Conservation (phyloP, 2,888 invertebrate species). For the Furcula furcula region DNA sequence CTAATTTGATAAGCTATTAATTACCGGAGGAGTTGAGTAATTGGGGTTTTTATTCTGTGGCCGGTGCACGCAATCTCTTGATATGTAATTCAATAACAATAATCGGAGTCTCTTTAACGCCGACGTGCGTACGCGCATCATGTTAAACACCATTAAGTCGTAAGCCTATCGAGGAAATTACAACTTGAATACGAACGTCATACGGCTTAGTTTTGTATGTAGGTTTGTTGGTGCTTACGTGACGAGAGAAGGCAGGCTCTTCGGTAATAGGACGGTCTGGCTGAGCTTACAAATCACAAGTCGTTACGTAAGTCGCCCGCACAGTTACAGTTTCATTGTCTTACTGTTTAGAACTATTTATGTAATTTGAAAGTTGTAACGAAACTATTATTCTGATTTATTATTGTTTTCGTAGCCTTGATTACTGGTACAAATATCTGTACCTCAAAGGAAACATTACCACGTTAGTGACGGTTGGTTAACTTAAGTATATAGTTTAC, state of each 20-base stretch:
- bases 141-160: too few species aligned
- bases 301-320: conserved; percentile 31
- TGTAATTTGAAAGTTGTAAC: conserved; percentile 1
- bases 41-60: conserved; percentile 26
- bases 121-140: conserved; percentile 25
- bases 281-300: conserved; percentile 43
- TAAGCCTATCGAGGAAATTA: too few species aligned
- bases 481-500: too few species aligned
- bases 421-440: too few species aligned
- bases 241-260: conserved; percentile 13
- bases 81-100: conserved; percentile 63
- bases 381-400: not conserved
- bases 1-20: conserved; percentile 33
- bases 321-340: conserved; percentile 17
- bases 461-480: too few species aligned
- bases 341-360: conserved; percentile 8
- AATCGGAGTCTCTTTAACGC: conserved; percentile 57
- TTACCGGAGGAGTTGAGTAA: conserved; percentile 29
- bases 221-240: conserved; percentile 10
- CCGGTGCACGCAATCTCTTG: conserved; percentile 33
- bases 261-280: conserved; percentile 39
- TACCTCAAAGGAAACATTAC: too few species aligned
- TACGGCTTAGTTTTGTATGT: too few species aligned
- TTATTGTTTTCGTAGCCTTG: not conserved
- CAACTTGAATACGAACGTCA: too few species aligned